Base-by-base conservation (phyloP, 2,113 vertebrate genomes). In the Platichthys stellatus region DNA sequence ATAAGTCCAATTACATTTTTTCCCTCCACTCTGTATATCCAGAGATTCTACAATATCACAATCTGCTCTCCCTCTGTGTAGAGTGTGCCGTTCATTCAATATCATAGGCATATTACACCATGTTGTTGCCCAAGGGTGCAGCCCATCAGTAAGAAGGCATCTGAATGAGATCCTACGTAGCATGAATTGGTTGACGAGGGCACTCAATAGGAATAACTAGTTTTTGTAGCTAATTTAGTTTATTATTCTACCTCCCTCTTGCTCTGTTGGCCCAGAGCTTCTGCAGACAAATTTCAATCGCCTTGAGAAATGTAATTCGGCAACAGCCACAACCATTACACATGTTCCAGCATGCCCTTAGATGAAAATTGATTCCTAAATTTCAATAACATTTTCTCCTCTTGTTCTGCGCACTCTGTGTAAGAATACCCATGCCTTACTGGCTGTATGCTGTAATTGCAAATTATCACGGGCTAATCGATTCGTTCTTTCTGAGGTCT, bases 1-100 rank as follows among this genome's bases (percentile, higher is more conserved):
- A 92, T 92, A 78, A 88, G 86, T 88, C 89, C 86, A 92, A 91
- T 91, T 90, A 86, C 83, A 89, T 86, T 86, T 86, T 74, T 64
- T 21, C 59, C 53, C 61, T 67, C 53, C 45, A 56, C 69, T 79
- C 64, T 76, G 40, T 84, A 67, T 82, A 84, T 84, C 74, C 40
- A 72, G 62, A 83, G 78, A 75, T 80, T 83, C 83, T 82, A 88
- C 84, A 83, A 17, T 89, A 84, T 75, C 74, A 76, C 80, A 74
- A 69, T 77, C 43, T 64, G 31, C 18, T 18, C 14, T 45, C n/a
- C 21, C n/a, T 21, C 13, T 84, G 80, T 85, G 40, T 60, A 38
- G 31, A 26, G 56, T 68, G 59, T 85, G 47, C 58, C 53, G 17
- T 83, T 71, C 47, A 51, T 51, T 51, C 47, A 51, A 18, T 51